Percentiles rank a stretch among this genome's conserved stretches.
Conservation (phyloP, 1,140 invertebrate species). For the Drosophila leontia region DNA sequence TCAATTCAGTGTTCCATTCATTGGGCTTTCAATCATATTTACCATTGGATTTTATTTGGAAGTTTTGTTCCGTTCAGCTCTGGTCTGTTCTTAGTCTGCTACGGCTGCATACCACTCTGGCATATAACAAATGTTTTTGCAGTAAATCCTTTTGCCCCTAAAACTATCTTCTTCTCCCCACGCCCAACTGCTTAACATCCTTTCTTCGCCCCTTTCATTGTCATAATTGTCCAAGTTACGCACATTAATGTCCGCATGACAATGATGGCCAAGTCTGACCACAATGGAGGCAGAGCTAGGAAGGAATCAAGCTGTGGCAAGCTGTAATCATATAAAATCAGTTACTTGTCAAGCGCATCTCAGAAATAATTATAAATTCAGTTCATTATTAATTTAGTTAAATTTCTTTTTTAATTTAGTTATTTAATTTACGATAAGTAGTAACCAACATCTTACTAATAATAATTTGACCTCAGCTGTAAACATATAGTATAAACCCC, state of each 20-base stretch:
- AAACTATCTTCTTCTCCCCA: slow-evolving; percentile 8
- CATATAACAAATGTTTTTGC: slow-evolving; percentile 46
- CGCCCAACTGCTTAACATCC: slow-evolving; percentile 2
- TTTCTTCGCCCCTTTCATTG: slow-evolving; percentile 45
- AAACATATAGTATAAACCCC: not conserved
- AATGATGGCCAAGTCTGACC: slow-evolving; percentile 15
- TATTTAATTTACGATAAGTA: not conserved
- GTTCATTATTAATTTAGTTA: not conserved
- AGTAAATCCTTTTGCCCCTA: slow-evolving; percentile 31
- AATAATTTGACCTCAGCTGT: slow-evolving; percentile 2
- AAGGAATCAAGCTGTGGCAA: too few species aligned
- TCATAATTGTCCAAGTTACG: slow-evolving; percentile 74
- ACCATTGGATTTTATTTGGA: slow-evolving; percentile 28
- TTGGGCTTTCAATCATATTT: slow-evolving; percentile 54
- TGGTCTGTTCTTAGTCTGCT: slow-evolving; percentile 6
- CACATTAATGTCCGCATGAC: slow-evolving; percentile 64
- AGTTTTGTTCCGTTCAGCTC: slow-evolving; percentile 3
- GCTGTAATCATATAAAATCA: not conserved
- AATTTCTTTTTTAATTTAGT: not conserved
- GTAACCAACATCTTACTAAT: not conserved
- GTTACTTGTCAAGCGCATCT: too few species aligned
- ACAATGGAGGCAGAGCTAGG: not conserved
- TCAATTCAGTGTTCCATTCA: slow-evolving; percentile 40
- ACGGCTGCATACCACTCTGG: not conserved
- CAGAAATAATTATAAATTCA: not conserved